phyloP scores from a whole-genome alignment of 2,797 vertebrate species.

The Heteromormyrus szaboi region DNA sequence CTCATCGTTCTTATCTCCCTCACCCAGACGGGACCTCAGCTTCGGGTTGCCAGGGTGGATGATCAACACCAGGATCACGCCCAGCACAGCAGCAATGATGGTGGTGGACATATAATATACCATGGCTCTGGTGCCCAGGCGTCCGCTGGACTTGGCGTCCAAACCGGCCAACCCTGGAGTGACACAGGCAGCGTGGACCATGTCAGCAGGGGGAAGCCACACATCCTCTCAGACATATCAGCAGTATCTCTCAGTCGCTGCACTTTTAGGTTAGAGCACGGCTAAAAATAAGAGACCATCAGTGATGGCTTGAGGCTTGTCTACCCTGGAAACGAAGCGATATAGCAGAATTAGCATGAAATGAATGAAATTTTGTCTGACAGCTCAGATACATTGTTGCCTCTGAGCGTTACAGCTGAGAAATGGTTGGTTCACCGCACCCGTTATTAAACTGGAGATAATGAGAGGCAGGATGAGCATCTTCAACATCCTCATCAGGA shows the following conservation, averaged over 20 bases:
- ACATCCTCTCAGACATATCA: not conserved
- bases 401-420: not conserved
- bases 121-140: conserved; percentile 93
- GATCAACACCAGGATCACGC: conserved; percentile 89
- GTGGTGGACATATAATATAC: conserved; percentile 96
- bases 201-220: not conserved
- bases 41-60: conserved; percentile 96
- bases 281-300: not conserved
- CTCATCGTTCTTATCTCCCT: conserved; percentile 86
- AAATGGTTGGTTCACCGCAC: conserved; percentile 46
- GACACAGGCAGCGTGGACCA: not conserved
- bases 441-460: conserved; percentile 99
- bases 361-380: not conserved
- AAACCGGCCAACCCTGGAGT: conserved; percentile 83
- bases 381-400: not conserved
- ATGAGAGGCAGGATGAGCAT: conserved; percentile 98
- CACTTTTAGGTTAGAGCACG: not conserved
- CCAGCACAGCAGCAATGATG: conserved; percentile 89
- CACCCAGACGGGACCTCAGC: conserved; percentile 86
- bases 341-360: not conserved
- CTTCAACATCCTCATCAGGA: conserved; percentile 98
- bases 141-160: conserved; percentile 95
- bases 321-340: not conserved
- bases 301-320: not conserved
- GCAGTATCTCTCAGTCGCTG: not conserved